phyloP scores from a whole-genome alignment of 2,888 invertebrate species.

The Argyra leucocephala region DNA sequence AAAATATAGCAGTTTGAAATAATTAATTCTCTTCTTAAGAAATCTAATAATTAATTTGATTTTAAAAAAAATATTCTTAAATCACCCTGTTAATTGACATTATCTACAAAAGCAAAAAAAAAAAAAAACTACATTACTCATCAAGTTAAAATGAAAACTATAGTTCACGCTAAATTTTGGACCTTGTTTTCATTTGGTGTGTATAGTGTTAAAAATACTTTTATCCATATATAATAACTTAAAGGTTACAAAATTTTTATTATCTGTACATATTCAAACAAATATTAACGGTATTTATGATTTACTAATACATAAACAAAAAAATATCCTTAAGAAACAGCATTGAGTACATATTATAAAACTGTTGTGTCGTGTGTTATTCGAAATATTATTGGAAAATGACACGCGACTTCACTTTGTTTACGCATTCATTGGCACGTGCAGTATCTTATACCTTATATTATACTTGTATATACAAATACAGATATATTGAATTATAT shows the following conservation, averaged over 20 bases:
- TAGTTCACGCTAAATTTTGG: too few relatives aligned
- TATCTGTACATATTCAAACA: background rate
- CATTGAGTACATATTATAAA: background rate
- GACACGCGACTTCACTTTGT: conserved; percentile 9
- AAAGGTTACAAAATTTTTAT: background rate
- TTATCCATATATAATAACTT: background rate
- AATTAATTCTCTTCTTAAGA: too few relatives aligned
- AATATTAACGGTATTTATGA: background rate
- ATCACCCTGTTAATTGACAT: too few relatives aligned
- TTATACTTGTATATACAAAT: background rate
- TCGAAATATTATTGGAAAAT: background rate
- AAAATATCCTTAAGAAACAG: background rate
- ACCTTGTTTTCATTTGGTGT: background rate
- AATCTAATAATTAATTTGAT: too few relatives aligned
- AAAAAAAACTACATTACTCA: too few relatives aligned
- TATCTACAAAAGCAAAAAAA: too few relatives aligned
- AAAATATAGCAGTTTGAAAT: too few relatives aligned
- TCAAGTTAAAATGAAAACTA: too few relatives aligned
- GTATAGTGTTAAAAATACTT: too few relatives aligned
- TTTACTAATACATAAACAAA: background rate
- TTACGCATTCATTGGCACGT: conserved; percentile 6
- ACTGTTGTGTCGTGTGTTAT: background rate
- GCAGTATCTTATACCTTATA: background rate
- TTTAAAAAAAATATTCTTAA: too few relatives aligned
- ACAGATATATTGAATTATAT: background rate